A percentile compares a stretch with the other conserved stretches of the same genome.
These are phyloP conservation scores for Neodiprion lecontei DNA, from an alignment of 1,140 invertebrate species.

Conservation along the genomic window DNA sequence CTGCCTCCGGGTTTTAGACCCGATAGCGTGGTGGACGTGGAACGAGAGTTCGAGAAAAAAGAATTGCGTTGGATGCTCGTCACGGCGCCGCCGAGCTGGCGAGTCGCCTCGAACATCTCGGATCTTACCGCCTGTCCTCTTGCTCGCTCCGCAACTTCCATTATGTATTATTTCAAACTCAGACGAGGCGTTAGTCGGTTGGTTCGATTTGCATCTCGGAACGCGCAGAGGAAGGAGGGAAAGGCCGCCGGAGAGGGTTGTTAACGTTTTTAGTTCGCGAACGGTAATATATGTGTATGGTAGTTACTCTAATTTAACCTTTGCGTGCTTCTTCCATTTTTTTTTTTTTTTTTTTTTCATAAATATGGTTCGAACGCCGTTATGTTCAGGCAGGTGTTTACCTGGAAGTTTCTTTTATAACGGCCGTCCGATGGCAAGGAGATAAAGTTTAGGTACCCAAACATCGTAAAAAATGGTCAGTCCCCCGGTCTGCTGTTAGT, in stretches of 20 bases:
- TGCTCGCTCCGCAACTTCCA: conserved; percentile 20
- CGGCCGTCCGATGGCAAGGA: conserved; percentile 9
- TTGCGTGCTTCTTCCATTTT: background rate
- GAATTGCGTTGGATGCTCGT: conserved; percentile 21
- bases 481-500: background rate
- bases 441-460: conserved; percentile 41
- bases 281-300: too few relatives aligned
- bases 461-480: conserved; percentile 46
- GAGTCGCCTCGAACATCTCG: conserved; percentile 16
- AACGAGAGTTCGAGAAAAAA: background rate
- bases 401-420: background rate
- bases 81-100: conserved; percentile 20
- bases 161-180: conserved; percentile 12
- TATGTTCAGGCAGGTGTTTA: background rate
- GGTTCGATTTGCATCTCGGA: background rate
- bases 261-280: too few relatives aligned
- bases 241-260: too few relatives aligned
- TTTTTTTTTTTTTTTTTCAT: background rate
- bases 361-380: background rate
- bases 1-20: too few relatives aligned
- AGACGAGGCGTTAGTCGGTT: background rate
- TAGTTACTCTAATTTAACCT: too few relatives aligned
- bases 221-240: too few relatives aligned
- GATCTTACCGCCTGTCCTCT: background rate
- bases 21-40: background rate